Evolutionary conservation across 2,888 invertebrate species (phyloP).

Genomic region (Drosophila planitibia): DNA sequence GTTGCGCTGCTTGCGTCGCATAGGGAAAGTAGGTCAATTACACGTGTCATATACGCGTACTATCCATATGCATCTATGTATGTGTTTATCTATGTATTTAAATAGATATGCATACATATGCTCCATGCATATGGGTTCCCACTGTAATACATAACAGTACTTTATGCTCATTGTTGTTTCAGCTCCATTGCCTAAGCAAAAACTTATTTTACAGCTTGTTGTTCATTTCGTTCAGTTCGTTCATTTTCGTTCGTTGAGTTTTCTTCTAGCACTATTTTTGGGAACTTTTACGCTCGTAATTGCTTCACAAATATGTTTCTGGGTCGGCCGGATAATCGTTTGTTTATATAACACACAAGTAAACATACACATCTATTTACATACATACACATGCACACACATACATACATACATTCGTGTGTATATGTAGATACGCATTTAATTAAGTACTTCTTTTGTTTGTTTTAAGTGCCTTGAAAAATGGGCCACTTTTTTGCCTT

Average conservation of each 20-base stretch:
- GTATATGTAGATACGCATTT: neutral
- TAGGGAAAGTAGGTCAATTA: conserved; percentile 84
- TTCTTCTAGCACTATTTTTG: conserved; percentile 26
- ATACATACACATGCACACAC: conserved; percentile 1
- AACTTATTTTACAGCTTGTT: conserved; percentile 23
- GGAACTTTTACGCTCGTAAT: conserved; percentile 4
- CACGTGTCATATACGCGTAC: conserved; percentile 77
- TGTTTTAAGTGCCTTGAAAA: conserved; percentile 17
- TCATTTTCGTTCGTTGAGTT: conserved; percentile 4
- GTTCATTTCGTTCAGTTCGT: conserved; percentile 20
- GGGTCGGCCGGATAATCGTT: conserved; percentile 61
- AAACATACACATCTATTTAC: conserved; percentile 3
- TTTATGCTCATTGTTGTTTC: conserved; percentile 49
- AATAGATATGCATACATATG: conserved; percentile 1
- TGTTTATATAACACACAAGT: conserved; percentile 44
- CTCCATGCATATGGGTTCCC: conserved; percentile 3
- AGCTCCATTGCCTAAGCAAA: conserved; percentile 39
- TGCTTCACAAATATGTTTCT: conserved; percentile 54
- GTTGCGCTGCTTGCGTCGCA: conserved; percentile 53
- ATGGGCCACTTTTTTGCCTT: conserved; percentile 24
- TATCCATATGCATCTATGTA: conserved; percentile 9
- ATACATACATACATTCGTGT: neutral
- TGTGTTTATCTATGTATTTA: neutral
- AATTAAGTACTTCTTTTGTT: conserved; percentile 18
- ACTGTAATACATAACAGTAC: conserved; percentile 14